Evolutionary conservation across 2,113 vertebrate species (phyloP).

Genomic region (Tor tambroides): DNA sequence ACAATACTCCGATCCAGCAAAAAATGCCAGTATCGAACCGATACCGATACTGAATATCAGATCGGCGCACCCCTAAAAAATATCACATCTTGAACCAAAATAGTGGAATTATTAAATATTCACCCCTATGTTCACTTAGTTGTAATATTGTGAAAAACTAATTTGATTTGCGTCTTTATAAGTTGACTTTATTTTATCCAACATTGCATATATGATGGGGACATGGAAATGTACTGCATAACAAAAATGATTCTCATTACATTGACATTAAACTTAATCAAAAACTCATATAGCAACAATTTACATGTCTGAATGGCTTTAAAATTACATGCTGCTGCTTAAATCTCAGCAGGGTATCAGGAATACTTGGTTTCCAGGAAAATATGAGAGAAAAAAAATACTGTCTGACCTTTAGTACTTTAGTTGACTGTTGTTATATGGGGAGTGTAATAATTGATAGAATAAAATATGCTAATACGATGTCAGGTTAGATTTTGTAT

Average conservation of each 20-base stretch:
- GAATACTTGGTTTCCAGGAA: neutral
- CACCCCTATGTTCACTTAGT: neutral
- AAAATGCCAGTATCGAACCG: too few species aligned
- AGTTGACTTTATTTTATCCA: neutral
- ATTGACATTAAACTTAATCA: neutral
- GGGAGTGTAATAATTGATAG: neutral
- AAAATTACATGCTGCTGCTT: neutral
- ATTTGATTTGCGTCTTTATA: neutral
- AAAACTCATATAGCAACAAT: neutral
- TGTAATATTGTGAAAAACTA: neutral
- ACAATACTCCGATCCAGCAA: too few species aligned
- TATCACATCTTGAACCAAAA: neutral
- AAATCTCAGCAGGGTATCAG: conserved; percentile 11
- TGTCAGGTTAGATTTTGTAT: conserved; percentile 11
- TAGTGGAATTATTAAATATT: neutral
- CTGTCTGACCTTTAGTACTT: conserved; percentile 6
- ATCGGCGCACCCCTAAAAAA: too few species aligned
- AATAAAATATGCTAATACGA: neutral
- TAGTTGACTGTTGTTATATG: neutral
- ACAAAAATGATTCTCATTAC: neutral
- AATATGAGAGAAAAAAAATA: neutral
- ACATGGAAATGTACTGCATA: neutral
- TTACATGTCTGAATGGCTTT: neutral
- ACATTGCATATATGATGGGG: neutral
- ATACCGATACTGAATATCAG: too few species aligned